Conservation (phyloP, 2,888 invertebrate species). For the Tiliacea citrago region DNA sequence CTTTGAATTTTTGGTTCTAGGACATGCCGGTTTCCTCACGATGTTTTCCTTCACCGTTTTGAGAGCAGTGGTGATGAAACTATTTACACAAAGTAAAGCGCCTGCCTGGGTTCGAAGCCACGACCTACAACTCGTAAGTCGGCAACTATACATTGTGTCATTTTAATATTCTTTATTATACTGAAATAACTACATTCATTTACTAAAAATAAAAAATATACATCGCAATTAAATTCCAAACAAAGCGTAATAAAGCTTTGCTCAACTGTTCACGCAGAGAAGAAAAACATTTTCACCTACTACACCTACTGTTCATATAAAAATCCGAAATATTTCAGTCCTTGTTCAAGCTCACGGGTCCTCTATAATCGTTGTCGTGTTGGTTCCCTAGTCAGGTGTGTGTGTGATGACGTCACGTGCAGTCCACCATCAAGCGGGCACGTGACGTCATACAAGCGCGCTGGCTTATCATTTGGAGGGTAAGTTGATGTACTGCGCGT, state of each 20-base stretch:
- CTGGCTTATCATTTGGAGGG: conserved; percentile 60
- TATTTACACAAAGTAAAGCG: too few relatives aligned
- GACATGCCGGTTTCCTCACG: too few relatives aligned
- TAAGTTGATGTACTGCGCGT: conserved; percentile 54
- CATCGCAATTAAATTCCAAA: neutral
- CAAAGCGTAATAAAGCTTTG: neutral
- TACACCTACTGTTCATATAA: neutral
- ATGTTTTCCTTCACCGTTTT: too few relatives aligned
- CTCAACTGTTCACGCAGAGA: neutral
- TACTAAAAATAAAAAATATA: too few relatives aligned
- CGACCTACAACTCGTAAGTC: too few relatives aligned
- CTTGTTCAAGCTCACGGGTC: conserved; percentile 3
- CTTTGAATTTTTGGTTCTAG: too few relatives aligned
- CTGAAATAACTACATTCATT: too few relatives aligned
- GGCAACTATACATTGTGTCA: too few relatives aligned
- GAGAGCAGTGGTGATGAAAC: too few relatives aligned
- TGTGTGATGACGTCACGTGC: conserved; percentile 67
- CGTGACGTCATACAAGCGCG: conserved; percentile 63
- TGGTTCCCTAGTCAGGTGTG: conserved; percentile 58
- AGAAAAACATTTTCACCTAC: neutral
- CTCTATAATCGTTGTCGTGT: conserved; percentile 20
- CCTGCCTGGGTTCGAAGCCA: too few relatives aligned
- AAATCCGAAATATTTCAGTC: conserved; percentile 12
- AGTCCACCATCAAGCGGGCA: conserved; percentile 63
- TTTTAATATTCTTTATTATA: too few relatives aligned